phyloP scores from a whole-genome alignment of 1,140 invertebrate genomes.

The Dinoponera quadriceps region DNA sequence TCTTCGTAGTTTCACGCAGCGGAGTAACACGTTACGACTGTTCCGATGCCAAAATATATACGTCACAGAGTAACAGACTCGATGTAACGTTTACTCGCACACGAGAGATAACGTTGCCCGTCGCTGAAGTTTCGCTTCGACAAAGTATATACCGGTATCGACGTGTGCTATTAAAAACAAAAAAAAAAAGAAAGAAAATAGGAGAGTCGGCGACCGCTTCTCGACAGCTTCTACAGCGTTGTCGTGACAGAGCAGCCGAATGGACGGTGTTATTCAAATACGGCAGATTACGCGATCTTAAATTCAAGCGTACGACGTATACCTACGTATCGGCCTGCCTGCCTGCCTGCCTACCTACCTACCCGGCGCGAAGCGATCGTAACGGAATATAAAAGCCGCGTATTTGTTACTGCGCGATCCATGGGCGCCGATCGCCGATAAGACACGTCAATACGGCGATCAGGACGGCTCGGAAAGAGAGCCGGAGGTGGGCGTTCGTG shows the following conservation, averaged over 20 bases:
- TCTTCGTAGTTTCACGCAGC: too few relatives aligned
- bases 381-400: conserved; percentile 51
- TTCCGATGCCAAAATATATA: too few relatives aligned
- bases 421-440: conserved; percentile 51
- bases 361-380: conserved; percentile 29
- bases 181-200: too few relatives aligned
- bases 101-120: not conserved
- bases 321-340: conserved; percentile 7
- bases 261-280: conserved; percentile 52
- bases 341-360: conserved; percentile 11
- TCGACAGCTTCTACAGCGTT: conserved; percentile 5
- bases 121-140: not conserved
- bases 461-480: conserved; percentile 41
- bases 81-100: too few relatives aligned
- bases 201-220: not conserved
- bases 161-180: not conserved
- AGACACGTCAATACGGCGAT: conserved; percentile 60
- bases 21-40: too few relatives aligned
- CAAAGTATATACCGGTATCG: not conserved
- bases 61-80: too few relatives aligned
- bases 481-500: conserved; percentile 43
- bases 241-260: conserved; percentile 11
- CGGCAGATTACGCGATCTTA: conserved; percentile 44
- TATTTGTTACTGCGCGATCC: conserved; percentile 56
- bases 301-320: conserved; percentile 22